Evolutionary conservation across 2,797 vertebrate genomes (phyloP), one percentile per base, ranked within the genome.

Genomic region (Taeniopygia guttata): DNA sequence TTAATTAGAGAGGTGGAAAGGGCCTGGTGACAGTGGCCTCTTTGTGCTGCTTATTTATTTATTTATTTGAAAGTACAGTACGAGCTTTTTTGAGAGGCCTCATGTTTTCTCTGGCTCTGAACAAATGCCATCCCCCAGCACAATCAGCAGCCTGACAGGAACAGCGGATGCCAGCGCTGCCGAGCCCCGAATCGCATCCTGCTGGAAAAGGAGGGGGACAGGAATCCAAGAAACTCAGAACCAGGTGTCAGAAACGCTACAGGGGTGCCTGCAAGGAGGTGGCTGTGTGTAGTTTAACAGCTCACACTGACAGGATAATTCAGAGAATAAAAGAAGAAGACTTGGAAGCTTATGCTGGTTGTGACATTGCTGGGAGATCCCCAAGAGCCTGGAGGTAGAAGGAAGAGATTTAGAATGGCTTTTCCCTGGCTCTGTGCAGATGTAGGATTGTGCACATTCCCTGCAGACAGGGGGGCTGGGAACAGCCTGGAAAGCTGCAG

Each of bases 81-180:
- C 1, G 29, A 76, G 72, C 96, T 96, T 96, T 96, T 97, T 86
- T 96, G 97, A 97, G 97, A 92, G 93, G 94, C 96, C 95, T 95
- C 97, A 95, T 98, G 97, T 97, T 97, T 97, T 97, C 96, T 67
- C 96, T 96, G 90, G 95, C 96, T 94, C 95, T 23, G 92, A 96
- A 94, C 94, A 97, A 97, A 97, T 85, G 95, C 97, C 92, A 95
- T 91, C 94, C 40, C 87, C 94, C 96, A 95, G 96, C 95, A 96
- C 86, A 96, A 95, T 96, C 89, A 49, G 91, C 89, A 93, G 96
- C 95, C 96, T 87, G 94, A 94, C 5, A 22, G 95, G 96, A 97
- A 97, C 96, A 94, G 94, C 73, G 82, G 95, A 96, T 22, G 13
- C 60, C 91, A 88, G 94, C 30, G 15, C 94, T 87, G 56, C 83